A percentile compares a stretch with the other conserved stretches of the same genome.
phyloP scores from a whole-genome alignment of 2,888 invertebrate genomes.

The Stegophylla sp. region DNA sequence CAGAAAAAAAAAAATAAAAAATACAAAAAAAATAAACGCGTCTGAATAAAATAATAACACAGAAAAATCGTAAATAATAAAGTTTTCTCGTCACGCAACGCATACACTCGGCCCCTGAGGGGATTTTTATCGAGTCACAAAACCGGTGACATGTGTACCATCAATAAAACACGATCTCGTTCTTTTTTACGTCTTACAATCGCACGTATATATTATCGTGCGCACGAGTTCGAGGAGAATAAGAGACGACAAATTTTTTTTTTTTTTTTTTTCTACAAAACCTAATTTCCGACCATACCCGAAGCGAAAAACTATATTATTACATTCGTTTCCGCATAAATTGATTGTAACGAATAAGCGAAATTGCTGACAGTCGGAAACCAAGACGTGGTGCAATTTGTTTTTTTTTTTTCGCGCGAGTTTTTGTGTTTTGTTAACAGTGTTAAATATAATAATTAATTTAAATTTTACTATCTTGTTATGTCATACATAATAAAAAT shows the following conservation, averaged over 20 bases:
- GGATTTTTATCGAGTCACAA: slow-evolving; percentile 57
- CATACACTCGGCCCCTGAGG: slow-evolving; percentile 48
- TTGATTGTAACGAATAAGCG: not conserved
- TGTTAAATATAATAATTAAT: too few relatives aligned
- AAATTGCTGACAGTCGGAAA: not conserved
- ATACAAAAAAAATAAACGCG: not conserved
- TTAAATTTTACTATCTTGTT: too few relatives aligned
- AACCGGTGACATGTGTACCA: slow-evolving; percentile 56
- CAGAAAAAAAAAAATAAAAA: slow-evolving; percentile 19
- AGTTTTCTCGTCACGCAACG: slow-evolving; percentile 57
- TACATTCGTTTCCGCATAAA: not conserved
- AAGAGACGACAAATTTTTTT: not conserved
- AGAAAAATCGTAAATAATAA: slow-evolving; percentile 55
- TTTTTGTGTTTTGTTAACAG: not conserved
- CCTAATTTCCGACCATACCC: not conserved
- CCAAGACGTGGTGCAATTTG: not conserved
- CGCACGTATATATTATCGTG: too few relatives aligned
- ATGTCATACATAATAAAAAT: too few relatives aligned
- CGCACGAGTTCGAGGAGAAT: not conserved
- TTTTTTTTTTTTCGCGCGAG: not conserved
- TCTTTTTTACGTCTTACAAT: slow-evolving; percentile 22
- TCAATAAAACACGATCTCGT: slow-evolving; percentile 53
- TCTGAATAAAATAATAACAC: slow-evolving; percentile 48
- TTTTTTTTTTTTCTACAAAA: too few relatives aligned
- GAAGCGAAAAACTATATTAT: not conserved